Base-by-base conservation (phyloP, 2,797 vertebrate species). In the Sylvilagus floridanus region DNA sequence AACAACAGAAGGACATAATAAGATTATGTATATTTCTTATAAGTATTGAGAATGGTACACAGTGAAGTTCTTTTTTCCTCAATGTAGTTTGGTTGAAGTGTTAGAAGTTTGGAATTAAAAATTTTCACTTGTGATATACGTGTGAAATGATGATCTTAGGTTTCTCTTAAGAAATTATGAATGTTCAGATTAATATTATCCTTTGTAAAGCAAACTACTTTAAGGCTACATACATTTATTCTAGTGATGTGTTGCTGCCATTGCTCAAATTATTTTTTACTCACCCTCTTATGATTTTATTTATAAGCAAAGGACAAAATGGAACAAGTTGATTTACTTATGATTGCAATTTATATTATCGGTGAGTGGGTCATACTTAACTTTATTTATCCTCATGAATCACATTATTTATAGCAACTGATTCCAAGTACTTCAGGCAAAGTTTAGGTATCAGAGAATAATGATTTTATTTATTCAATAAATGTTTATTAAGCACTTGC, bases 61-160 rank as follows among this genome's bases (percentile, higher is more conserved):
- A 76, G 32, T 88, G 30, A 81, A 37, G 4, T 93, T 92, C 28
- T 82, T 88, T 78, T 26, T 8, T 13, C 26, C 13, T 79, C 28
- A 19, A 37, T 47, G 4, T 95, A 60, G 22, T 84, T 77, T 16
- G 65, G 0, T 84, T n/a, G n/a, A 75, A 69, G 54, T 50, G 57
- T 96, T 92, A 83, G 60, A 88, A 16, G 13, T 60, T 93, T 90
- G 14, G 12, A 90, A 83, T 93, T 75, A 73, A 62, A 85, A 73
- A 22, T 5, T 93, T 82, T 73, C 14, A 77, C 28, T 50, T 54
- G 8, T 65, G 60, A 4, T 47, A 0, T n/a, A 79, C 71, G 16
- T 90, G 16, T 86, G 28, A 54, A 84, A 35, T 93, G 66, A 50
- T 78, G 50, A 26, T 19, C n/a, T 26, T n/a, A 5, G 21, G 10